Base-by-base conservation (phyloP, 2,797 vertebrate species). In the Mormyrops attenuatus region DNA sequence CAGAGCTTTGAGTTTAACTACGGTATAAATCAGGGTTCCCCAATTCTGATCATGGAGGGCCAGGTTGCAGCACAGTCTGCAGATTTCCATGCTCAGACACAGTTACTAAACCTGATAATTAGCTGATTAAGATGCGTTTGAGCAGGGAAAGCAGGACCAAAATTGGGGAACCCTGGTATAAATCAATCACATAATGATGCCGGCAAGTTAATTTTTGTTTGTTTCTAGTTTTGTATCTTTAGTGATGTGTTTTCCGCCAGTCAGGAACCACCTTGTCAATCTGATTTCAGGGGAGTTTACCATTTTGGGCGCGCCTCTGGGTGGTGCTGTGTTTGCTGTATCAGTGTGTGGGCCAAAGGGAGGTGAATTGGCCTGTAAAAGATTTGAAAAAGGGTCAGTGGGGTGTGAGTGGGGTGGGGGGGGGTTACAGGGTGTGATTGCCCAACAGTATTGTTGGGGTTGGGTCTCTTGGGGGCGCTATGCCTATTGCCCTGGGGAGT, bases 381-480 rank as follows among this genome's bases (percentile, higher is more conserved):
- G 38, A 85, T 85, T 60, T 87, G 53, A 44, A 60, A 34, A 86
- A 3, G 84, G 85, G 85, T 87, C 17, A n/a, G 50, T 7, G 85
- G 52, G 17, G 30, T 30, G 50, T 8, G 53, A 57, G 5, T 15
- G 44, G 44, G 57, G 50, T 2, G 88, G 22, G 34, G 34, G 15
- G 4, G 44, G 60, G 34, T 41, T 34, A 22, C 22, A 15, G 73
- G 88, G 69, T 77, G 34, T 6, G 38, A 26, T 82, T 88, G 57
- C 60, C 60, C 20, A 44, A 69, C 60, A 88, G 41, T 41, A 88
- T 22, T 88, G 57, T 47, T 47, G 57, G 41, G 57, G 90, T 89
- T 5, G 55, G 88, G 88, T 89, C 88, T 88, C 90, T 90, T 88
- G 88, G 88, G 89, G 88, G 82, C 82, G 34, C 73, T 87, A 60